phyloP scores from a whole-genome alignment of 1,140 invertebrate species.

The Holcopasites calliopsidis region DNA sequence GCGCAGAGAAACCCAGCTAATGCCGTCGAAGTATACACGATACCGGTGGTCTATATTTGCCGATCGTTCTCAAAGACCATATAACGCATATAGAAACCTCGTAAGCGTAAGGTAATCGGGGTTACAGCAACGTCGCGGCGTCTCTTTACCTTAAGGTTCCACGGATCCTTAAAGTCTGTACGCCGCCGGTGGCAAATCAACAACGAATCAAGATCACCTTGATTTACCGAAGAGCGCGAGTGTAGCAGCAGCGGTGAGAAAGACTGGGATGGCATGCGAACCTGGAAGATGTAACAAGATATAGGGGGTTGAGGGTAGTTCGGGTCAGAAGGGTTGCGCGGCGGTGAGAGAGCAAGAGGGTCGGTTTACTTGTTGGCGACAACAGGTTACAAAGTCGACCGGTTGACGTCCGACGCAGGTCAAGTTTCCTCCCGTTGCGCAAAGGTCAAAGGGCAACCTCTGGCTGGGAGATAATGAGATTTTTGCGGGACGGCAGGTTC shows the following conservation, averaged over 20 bases:
- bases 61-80: slow-evolving; percentile 39
- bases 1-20: slow-evolving; percentile 30
- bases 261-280: neutral
- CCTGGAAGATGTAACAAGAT: neutral
- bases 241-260: neutral
- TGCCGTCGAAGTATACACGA: slow-evolving; percentile 22
- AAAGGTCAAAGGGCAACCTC: slow-evolving; percentile 48
- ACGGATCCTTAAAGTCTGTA: slow-evolving; percentile 54
- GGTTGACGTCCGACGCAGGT: slow-evolving; percentile 43
- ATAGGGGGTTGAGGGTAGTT: neutral
- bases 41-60: slow-evolving; percentile 49
- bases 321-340: neutral
- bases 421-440: slow-evolving; percentile 39
- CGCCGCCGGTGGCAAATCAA: slow-evolving; percentile 17
- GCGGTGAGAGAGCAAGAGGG: neutral
- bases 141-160: slow-evolving; percentile 16
- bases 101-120: slow-evolving; percentile 54
- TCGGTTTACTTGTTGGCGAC: slow-evolving; percentile 9
- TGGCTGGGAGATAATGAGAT: slow-evolving; percentile 47
- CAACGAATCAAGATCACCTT: slow-evolving; percentile 54
- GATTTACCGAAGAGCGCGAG: slow-evolving; percentile 23
- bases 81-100: slow-evolving; percentile 4
- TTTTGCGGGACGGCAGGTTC: slow-evolving; percentile 38
- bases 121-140: neutral
- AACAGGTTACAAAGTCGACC: slow-evolving; percentile 58